phyloP scores from a whole-genome alignment of 1,140 invertebrate genomes.

The Paralvinella palmiformis region DNA sequence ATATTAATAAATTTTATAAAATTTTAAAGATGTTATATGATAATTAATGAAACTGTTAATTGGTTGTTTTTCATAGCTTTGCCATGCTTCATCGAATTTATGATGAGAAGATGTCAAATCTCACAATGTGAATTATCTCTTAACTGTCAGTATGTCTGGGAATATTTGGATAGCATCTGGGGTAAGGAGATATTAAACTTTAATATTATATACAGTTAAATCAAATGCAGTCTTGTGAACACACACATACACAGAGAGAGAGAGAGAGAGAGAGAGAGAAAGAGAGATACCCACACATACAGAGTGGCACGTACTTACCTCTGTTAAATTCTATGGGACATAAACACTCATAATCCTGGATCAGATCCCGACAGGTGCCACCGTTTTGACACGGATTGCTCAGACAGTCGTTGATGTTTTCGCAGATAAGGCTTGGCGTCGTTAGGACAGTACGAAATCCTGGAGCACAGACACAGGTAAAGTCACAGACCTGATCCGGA shows the following conservation, averaged over 20 bases:
- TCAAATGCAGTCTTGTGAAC: background rate
- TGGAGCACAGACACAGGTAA: conserved; percentile 9
- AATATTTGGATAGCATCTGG: no score
- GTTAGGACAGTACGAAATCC: background rate
- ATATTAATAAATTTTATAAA: no score
- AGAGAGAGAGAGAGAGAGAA: background rate
- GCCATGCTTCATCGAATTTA: no score
- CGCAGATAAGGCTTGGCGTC: background rate
- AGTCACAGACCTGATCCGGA: conserved; percentile 10
- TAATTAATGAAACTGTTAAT: no score
- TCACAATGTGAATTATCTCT: no score
- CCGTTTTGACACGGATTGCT: conserved; percentile 84
- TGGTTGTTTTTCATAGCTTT: no score
- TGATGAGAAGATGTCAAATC: no score
- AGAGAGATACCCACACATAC: background rate
- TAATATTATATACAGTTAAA: background rate
- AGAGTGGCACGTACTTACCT: conserved; percentile 6
- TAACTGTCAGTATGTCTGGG: no score
- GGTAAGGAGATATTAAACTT: no score
- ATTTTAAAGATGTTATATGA: no score
- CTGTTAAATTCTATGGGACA: conserved; percentile 27
- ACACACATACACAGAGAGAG: no score
- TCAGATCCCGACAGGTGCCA: conserved; percentile 65
- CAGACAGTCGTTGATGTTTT: conserved; percentile 42
- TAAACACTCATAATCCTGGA: conserved; percentile 34